Conservation (phyloP, 2,888 invertebrate species). For the Eremobia ochroleuca region DNA sequence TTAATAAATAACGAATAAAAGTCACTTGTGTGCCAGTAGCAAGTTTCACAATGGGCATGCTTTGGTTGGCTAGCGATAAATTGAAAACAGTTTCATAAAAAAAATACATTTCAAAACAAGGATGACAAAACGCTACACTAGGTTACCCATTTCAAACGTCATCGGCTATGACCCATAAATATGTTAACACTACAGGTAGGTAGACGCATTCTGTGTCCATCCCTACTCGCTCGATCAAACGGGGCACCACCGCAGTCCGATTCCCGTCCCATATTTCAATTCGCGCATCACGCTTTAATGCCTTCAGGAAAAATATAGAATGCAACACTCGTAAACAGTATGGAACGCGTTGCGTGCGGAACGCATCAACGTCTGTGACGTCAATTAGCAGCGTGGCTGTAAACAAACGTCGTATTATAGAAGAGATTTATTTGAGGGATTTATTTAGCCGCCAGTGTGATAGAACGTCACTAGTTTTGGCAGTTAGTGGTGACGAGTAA, state of each 20-base stretch:
- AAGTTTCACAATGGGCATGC: conserved; percentile 7
- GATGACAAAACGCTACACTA: conserved; percentile 28
- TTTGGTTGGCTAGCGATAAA: neutral
- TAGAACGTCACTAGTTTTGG: conserved; percentile 20
- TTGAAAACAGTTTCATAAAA: neutral
- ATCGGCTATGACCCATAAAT: conserved; percentile 51
- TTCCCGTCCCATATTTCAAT: conserved; percentile 82
- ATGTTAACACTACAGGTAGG: conserved; percentile 53
- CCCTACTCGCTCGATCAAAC: conserved; percentile 65
- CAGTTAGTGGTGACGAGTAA: conserved; percentile 1
- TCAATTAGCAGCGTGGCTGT: conserved; percentile 78
- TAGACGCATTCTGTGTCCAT: conserved; percentile 30
- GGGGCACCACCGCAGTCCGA: conserved; percentile 70
- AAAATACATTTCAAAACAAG: conserved; percentile 17
- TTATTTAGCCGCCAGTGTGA: conserved; percentile 18
- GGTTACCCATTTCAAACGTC: conserved; percentile 41
- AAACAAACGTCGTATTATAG: conserved; percentile 66
- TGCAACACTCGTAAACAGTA: conserved; percentile 80
- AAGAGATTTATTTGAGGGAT: conserved; percentile 45
- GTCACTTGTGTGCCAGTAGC: conserved; percentile 7
- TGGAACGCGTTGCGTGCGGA: conserved; percentile 72
- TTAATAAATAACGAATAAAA: conserved; percentile 8
- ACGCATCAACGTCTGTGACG: conserved; percentile 78
- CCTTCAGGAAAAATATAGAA: conserved; percentile 85
- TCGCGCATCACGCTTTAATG: conserved; percentile 84